Evolutionary conservation across 2,888 invertebrate genomes (phyloP).

Genomic region (Drosophila putrida): DNA sequence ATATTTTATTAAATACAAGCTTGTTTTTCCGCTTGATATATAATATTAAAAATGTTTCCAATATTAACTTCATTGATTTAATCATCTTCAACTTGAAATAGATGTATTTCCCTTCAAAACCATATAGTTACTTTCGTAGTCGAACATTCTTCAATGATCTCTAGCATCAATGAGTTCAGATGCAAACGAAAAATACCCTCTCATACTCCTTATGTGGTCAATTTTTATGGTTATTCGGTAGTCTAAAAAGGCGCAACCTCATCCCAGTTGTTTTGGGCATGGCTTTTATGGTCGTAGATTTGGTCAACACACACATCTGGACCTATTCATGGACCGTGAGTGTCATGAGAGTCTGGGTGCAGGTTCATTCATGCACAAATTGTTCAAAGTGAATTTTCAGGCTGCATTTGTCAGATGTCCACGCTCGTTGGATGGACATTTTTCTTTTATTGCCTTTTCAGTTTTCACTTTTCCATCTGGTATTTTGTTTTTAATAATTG

Average conservation of each 20-base stretch:
- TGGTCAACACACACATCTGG: conserved; percentile 47
- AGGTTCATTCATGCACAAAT: conserved; percentile 82
- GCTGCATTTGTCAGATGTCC: conserved; percentile 77
- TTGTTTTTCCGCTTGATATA: no score
- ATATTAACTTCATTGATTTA: no score
- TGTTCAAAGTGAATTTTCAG: conserved; percentile 79
- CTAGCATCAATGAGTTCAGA: background rate
- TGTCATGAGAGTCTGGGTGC: conserved; percentile 40
- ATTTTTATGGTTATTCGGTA: conserved; percentile 8
- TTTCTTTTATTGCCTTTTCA: conserved; percentile 13
- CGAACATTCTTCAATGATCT: background rate
- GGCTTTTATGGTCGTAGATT: conserved; percentile 38
- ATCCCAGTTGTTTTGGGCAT: conserved; percentile 23
- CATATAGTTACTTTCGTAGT: background rate
- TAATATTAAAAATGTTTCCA: no score
- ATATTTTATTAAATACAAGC: no score
- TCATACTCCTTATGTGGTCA: background rate
- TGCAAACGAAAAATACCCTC: conserved; percentile 1
- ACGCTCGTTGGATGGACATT: conserved; percentile 11
- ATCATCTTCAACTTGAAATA: no score
- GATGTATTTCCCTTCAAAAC: no score
- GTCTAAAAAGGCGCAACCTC: conserved; percentile 13
- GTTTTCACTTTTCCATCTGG: conserved; percentile 39
- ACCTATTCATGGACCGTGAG: conserved; percentile 32
- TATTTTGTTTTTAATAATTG: conserved; percentile 67